Conservation (phyloP, 1,140 invertebrate species). For the Dryas iulia region DNA sequence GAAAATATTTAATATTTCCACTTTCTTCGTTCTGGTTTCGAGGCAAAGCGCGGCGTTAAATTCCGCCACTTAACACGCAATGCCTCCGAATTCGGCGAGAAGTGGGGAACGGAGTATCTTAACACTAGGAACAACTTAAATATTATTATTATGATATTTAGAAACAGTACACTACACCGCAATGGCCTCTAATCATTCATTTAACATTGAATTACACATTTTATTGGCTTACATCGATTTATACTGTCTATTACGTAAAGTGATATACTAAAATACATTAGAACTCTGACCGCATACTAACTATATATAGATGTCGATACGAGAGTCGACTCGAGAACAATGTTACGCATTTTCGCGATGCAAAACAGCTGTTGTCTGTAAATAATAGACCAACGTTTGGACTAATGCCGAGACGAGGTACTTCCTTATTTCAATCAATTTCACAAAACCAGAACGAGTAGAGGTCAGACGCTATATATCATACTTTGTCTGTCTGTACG, state of each 20-base stretch:
- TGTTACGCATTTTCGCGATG: background rate
- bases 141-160: too few species aligned
- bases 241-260: background rate
- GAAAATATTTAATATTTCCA: too few species aligned
- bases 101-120: too few species aligned
- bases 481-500: background rate
- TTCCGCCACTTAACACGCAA: too few species aligned
- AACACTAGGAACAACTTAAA: too few species aligned
- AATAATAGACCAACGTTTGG: constrained; percentile 27
- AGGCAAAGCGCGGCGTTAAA: too few species aligned
- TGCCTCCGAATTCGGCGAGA: too few species aligned
- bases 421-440: constrained; percentile 22
- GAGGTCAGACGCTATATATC: background rate
- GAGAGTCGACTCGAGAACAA: constrained; percentile 1
- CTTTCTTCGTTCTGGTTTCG: too few species aligned
- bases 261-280: background rate
- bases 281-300: background rate
- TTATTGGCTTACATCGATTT: background rate
- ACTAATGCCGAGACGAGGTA: constrained; percentile 38
- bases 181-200: background rate
- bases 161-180: too few species aligned
- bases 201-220: background rate
- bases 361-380: constrained; percentile 26
- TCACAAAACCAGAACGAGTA: background rate
- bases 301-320: background rate